phyloP scores from a whole-genome alignment of 1,140 invertebrate species.

The Aricia agestis region DNA sequence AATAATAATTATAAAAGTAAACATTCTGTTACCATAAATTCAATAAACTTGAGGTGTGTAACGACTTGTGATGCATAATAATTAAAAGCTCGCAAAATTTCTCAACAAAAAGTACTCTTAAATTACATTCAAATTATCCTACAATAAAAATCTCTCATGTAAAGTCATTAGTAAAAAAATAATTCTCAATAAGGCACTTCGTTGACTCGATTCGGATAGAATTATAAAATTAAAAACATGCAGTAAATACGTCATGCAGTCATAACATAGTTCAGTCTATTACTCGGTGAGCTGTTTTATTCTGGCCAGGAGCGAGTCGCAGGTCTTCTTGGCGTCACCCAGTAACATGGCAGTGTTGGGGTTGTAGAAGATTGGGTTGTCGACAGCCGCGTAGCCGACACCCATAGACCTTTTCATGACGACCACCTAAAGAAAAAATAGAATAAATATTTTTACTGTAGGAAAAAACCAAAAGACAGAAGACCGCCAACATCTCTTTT shows the following conservation, averaged over 20 bases:
- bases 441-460: background rate
- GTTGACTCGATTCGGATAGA: background rate
- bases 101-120: background rate
- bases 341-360: slow-evolving; percentile 92
- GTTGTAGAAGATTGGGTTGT: slow-evolving; percentile 96
- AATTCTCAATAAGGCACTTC: background rate
- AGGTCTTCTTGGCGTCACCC: slow-evolving; percentile 95
- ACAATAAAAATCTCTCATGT: background rate
- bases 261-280: slow-evolving; percentile 1
- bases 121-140: background rate
- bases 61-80: background rate
- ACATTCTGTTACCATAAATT: too few relatives aligned
- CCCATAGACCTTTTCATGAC: slow-evolving; percentile 95
- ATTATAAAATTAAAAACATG: slow-evolving; percentile 5
- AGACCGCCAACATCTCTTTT: too few relatives aligned
- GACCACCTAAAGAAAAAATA: slow-evolving; percentile 79
- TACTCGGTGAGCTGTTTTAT: slow-evolving; percentile 75
- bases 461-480: too few relatives aligned
- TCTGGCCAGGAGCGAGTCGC: slow-evolving; percentile 85
- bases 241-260: background rate
- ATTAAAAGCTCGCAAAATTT: background rate
- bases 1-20: too few relatives aligned
- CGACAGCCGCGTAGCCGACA: slow-evolving; percentile 89
- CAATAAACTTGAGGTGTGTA: too few relatives aligned
- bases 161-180: background rate